A percentile compares a stretch with the other conserved stretches of the same genome.
phyloP scores from a whole-genome alignment of 2,888 invertebrate genomes.

The Drosophila rellima region DNA sequence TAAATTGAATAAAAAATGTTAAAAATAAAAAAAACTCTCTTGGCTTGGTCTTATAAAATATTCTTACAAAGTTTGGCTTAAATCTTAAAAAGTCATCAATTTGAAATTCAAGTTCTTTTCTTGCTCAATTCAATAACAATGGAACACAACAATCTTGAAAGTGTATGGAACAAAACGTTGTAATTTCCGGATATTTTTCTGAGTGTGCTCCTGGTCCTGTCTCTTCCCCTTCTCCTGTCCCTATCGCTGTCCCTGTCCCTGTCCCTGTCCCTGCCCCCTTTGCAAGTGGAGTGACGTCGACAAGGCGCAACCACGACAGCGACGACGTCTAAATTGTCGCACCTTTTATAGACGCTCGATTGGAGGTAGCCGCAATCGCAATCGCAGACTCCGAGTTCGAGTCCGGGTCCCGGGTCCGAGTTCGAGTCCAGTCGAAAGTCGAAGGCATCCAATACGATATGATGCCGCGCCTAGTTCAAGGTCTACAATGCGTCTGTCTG shows the following conservation, averaged over 20 bases:
- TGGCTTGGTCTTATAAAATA: too few relatives aligned
- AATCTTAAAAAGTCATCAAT: too few relatives aligned
- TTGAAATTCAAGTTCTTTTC: too few relatives aligned
- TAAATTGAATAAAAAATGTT: too few relatives aligned
- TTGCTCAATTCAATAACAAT: too few relatives aligned
- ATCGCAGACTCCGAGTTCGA: neutral
- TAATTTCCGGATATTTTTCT: too few relatives aligned
- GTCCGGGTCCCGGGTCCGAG: too few relatives aligned
- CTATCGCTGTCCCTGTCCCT: slow-evolving; percentile 3
- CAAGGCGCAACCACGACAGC: slow-evolving; percentile 56
- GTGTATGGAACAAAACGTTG: too few relatives aligned
- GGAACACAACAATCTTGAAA: too few relatives aligned
- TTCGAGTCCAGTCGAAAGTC: too few relatives aligned
- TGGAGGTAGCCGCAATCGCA: slow-evolving; percentile 7
- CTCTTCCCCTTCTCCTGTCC: neutral
- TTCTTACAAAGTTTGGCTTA: too few relatives aligned
- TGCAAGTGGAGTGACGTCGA: slow-evolving; percentile 57
- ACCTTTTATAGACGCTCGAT: slow-evolving; percentile 63
- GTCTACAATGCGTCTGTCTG: slow-evolving; percentile 30
- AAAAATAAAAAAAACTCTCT: too few relatives aligned
- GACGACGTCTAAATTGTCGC: slow-evolving; percentile 72
- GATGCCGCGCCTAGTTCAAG: slow-evolving; percentile 20
- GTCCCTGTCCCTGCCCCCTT: neutral
- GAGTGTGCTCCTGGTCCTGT: neutral
- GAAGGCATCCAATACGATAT: neutral